Conservation (phyloP, 2,113 vertebrate species). For the Xiphophorus hellerii region DNA sequence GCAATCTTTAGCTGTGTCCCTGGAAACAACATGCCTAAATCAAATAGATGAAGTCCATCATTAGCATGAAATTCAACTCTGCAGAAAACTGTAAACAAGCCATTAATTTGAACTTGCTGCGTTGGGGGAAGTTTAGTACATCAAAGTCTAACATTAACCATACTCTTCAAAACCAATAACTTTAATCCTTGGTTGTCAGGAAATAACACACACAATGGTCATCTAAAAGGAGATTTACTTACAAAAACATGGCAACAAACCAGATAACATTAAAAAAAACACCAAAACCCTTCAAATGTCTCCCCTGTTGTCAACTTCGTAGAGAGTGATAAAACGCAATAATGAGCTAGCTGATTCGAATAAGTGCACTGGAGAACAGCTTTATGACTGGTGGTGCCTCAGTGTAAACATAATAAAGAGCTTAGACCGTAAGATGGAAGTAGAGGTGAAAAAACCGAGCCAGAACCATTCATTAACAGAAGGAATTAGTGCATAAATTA, state of each 20-base stretch:
- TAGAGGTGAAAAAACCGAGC: slow-evolving; percentile 30
- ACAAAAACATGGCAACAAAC: not conserved
- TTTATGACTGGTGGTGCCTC: slow-evolving; percentile 38
- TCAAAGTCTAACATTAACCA: not conserved
- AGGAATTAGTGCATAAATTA: slow-evolving; percentile 63
- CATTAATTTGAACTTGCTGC: too few species aligned
- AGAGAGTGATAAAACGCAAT: slow-evolving; percentile 31
- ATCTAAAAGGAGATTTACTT: not conserved
- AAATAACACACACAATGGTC: not conserved
- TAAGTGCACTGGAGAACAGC: slow-evolving; percentile 41
- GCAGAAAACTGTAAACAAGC: too few species aligned
- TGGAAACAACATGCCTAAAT: too few species aligned
- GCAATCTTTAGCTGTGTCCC: too few species aligned
- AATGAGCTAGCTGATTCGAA: slow-evolving; percentile 49
- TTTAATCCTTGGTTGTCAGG: not conserved
- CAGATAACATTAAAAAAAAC: not conserved
- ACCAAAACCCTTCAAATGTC: not conserved
- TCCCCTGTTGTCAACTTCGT: slow-evolving; percentile 11
- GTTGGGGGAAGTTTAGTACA: not conserved
- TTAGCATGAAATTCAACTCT: too few species aligned
- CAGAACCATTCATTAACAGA: slow-evolving; percentile 57
- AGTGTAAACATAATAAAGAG: slow-evolving; percentile 55
- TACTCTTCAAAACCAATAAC: not conserved
- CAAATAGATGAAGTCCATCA: too few species aligned
- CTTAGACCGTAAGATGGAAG: slow-evolving; percentile 38